Evolutionary conservation across 2,888 invertebrate genomes (phyloP), one percentile per base, ranked within the genome.

Genomic region (Busseola fusca): DNA sequence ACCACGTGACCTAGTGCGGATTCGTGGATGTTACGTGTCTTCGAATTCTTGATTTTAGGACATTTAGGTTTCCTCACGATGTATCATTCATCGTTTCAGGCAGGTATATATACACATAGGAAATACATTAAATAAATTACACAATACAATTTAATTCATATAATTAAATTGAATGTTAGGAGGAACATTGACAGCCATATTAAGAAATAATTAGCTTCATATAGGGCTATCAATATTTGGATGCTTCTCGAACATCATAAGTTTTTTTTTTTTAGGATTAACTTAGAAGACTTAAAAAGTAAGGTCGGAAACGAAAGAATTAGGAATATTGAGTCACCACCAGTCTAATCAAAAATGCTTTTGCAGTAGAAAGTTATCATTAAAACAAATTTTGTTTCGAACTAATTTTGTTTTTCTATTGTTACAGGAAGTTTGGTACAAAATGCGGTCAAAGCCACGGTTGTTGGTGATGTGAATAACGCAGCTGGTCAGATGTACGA

Each of bases 401-500:
- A 48, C 18, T 37, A 57, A 72, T 59, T n/a, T 9, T 64, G 27
- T 52, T 45, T 66, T 54, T 64, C n/a, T 50, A 3, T 73, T 80
- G 72, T 85, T 81, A 34, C 83, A 85, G 85, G 80, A 76, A 58
- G 45, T 58, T 60, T 60, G 64, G 69, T 69, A 60, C 86, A 85
- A 80, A 72, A 85, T 85, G 85, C 83, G 77, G 83, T 75, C 60
- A 54, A 81, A 76, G 71, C 72, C 73, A 57, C 76, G 73, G 37
- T 74, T 81, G 65, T 59, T 78, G 72, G 58, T 80, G 70, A 84
- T 81, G 81, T 81, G 72, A 86, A 56, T 52, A 59, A 67, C 57
- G 64, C 60, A 75, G 70, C 60, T 60, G 62, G 50, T 27, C 78
- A 66, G 25, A 80, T 84, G 86, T 74, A 74, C 70, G 63, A 78